Conservation (phyloP, 92 coral and sea anemone species). For the Anthopleura xanthogrammica region DNA sequence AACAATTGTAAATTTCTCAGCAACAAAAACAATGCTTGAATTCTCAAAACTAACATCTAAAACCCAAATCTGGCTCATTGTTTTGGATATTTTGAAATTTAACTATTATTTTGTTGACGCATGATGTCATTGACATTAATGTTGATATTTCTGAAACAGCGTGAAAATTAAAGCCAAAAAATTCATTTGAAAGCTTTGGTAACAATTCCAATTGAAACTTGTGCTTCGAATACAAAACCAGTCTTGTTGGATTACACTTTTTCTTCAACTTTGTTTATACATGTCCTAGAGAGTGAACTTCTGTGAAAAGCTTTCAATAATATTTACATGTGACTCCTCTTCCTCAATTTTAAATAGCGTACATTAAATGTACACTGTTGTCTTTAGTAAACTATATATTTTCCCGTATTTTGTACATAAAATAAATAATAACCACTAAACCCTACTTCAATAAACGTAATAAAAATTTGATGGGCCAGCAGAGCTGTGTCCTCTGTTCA, state of each 20-base stretch:
- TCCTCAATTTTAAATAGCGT: constrained; percentile 66
- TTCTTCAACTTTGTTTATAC: not conserved
- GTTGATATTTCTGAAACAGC: not conserved
- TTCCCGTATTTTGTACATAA: constrained; percentile 57
- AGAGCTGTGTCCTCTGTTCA: constrained; percentile 41
- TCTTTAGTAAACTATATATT: constrained; percentile 45
- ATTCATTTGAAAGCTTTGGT: not conserved
- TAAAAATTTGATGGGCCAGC: constrained; percentile 73
- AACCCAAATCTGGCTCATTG: not conserved
- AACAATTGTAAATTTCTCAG: not conserved
- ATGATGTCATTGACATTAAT: not conserved
- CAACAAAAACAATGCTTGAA: not conserved
- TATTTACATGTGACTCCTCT: constrained; percentile 46
- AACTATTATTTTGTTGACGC: not conserved
- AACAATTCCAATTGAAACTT: not conserved
- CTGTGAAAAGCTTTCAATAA: not conserved
- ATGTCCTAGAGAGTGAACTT: not conserved
- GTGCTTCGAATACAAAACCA: not conserved
- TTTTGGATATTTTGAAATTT: not conserved
- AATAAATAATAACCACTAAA: constrained; percentile 32
- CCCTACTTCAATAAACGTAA: constrained; percentile 66
- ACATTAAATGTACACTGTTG: constrained; percentile 60
- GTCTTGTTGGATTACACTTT: not conserved
- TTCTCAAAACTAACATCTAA: not conserved
- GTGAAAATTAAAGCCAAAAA: not conserved